These are phyloP conservation scores for Dimorphilus gyrociliatus DNA, from an alignment of 2,888 invertebrate species.

Conservation along the genomic window DNA sequence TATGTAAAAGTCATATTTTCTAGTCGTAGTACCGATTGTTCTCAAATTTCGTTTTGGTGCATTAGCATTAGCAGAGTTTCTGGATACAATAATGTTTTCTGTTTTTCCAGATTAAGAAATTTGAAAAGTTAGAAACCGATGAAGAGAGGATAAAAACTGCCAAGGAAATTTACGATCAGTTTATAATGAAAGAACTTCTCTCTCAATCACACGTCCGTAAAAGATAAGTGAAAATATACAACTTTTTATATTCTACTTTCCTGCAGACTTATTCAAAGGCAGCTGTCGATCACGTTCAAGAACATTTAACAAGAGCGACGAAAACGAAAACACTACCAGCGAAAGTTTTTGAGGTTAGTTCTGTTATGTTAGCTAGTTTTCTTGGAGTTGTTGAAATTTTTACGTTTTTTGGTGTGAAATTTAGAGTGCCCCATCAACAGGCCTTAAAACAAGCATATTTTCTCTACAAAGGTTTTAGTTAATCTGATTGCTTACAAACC, in stretches of 20 bases:
- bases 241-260: slow-evolving; percentile 9
- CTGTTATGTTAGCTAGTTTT: too few relatives aligned
- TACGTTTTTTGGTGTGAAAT: too few relatives aligned
- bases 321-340: slow-evolving; percentile 50
- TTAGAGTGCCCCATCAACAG: too few relatives aligned
- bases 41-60: too few relatives aligned
- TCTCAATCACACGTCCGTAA: slow-evolving; percentile 79
- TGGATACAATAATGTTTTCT: too few relatives aligned
- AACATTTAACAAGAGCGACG: slow-evolving; percentile 77
- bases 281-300: slow-evolving; percentile 90
- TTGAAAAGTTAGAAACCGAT: slow-evolving; percentile 90
- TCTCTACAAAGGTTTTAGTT: too few relatives aligned
- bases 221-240: background rate
- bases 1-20: background rate
- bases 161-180: slow-evolving; percentile 95
- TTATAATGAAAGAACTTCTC: slow-evolving; percentile 98
- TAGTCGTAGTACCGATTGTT: background rate
- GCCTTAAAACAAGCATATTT: too few relatives aligned
- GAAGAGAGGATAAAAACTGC: slow-evolving; percentile 89
- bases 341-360: slow-evolving; percentile 88
- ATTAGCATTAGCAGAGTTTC: too few relatives aligned
- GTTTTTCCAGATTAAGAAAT: slow-evolving; percentile 72
- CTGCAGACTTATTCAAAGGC: slow-evolving; percentile 91
- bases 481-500: too few relatives aligned
- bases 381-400: too few relatives aligned